A percentile compares a stretch with the other conserved stretches of the same genome.
These are phyloP conservation scores for Thereuonema tuberculata DNA, from an alignment of 1,140 invertebrate species.

Conservation along the genomic window DNA sequence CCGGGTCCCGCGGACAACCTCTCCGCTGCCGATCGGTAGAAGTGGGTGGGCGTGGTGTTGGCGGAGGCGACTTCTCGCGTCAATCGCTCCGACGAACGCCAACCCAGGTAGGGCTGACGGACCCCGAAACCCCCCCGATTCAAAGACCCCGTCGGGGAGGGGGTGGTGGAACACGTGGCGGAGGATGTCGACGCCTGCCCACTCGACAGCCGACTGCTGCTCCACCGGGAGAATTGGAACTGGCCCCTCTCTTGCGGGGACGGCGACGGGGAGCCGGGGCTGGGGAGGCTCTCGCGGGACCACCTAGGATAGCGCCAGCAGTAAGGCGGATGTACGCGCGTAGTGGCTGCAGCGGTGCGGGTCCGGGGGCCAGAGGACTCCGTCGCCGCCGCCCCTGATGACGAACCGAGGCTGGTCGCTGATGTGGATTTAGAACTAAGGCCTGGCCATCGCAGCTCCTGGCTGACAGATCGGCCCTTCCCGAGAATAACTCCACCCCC, in stretches of 20 bases:
- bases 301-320: background rate
- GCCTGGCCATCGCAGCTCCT: background rate
- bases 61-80: slow-evolving; percentile 38
- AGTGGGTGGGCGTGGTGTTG: slow-evolving; percentile 13
- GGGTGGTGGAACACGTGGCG: slow-evolving; percentile 17
- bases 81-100: slow-evolving; percentile 71
- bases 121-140: slow-evolving; percentile 6
- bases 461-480: background rate
- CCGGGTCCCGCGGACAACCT: slow-evolving; percentile 17
- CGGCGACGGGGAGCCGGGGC: slow-evolving; percentile 21
- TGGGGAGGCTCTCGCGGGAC: slow-evolving; percentile 23
- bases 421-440: background rate
- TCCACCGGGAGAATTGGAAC: slow-evolving; percentile 56
- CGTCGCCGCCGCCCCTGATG: background rate
- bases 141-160: slow-evolving; percentile 4
- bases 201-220: slow-evolving; percentile 66
- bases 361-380: background rate
- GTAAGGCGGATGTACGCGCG: background rate
- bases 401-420: background rate
- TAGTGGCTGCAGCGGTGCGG: background rate
- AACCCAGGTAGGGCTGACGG: slow-evolving; percentile 65
- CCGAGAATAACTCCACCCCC: slow-evolving; percentile 31
- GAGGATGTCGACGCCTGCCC: slow-evolving; percentile 34
- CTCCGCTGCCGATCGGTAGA: slow-evolving; percentile 60
- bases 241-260: slow-evolving; percentile 17